These are phyloP conservation scores for Ptilorrhoa leucosticta DNA, from an alignment of 2,113 vertebrate genomes.

Conservation along the genomic window DNA sequence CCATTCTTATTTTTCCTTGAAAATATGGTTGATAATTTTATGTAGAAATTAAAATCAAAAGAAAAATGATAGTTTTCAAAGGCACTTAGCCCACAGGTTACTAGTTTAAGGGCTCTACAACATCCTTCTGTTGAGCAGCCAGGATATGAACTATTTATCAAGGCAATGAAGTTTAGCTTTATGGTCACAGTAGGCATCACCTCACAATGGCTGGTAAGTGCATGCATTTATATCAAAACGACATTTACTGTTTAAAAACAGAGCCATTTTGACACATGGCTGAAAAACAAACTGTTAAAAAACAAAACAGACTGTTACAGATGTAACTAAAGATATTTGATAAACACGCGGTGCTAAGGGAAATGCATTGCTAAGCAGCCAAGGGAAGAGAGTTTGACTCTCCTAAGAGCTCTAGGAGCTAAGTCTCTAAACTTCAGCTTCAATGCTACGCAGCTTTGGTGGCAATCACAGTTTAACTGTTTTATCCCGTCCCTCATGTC, in stretches of 20 bases:
- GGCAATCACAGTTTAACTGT: background rate
- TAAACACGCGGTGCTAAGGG: background rate
- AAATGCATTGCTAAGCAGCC: background rate
- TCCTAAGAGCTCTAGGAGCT: background rate
- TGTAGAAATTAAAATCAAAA: slow-evolving; percentile 38
- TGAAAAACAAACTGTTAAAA: background rate
- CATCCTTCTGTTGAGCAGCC: background rate
- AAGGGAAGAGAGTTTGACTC: background rate
- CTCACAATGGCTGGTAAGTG: background rate
- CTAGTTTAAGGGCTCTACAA: slow-evolving; percentile 21
- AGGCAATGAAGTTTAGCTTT: slow-evolving; percentile 39
- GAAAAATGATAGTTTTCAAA: background rate
- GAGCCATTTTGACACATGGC: background rate
- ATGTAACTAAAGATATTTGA: background rate
- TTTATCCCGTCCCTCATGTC: background rate
- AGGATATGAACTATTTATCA: slow-evolving; percentile 12
- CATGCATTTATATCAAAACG: slow-evolving; percentile 32
- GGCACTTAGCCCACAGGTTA: background rate
- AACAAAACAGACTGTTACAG: background rate
- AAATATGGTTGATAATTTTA: background rate
- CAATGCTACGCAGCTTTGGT: background rate
- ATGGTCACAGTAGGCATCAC: background rate
- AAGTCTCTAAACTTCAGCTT: background rate
- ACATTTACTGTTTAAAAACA: slow-evolving; percentile 16
- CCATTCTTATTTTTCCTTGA: background rate